phyloP scores from a whole-genome alignment of 2,888 invertebrate genomes.

The Erebia palarica region DNA sequence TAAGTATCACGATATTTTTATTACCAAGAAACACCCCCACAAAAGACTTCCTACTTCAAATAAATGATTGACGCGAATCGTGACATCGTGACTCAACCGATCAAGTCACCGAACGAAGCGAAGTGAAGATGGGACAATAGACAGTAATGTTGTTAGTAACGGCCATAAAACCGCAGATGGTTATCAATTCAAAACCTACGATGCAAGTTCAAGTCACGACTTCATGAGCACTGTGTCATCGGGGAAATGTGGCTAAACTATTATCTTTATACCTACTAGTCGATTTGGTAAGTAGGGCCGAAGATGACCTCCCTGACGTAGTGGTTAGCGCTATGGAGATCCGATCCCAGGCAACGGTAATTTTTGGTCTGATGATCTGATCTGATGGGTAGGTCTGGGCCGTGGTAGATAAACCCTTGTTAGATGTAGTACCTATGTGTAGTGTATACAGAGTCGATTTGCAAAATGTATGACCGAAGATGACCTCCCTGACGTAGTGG shows the following conservation, averaged over 20 bases:
- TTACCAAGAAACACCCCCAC: neutral
- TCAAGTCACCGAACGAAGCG: constrained; percentile 8
- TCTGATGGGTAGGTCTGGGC: no score
- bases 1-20: neutral
- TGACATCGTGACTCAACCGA: constrained; percentile 35
- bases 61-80: constrained; percentile 25
- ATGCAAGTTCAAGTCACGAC: neutral
- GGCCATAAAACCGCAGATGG: constrained; percentile 32
- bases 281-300: no score
- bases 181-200: constrained; percentile 27
- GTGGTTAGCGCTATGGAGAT: no score
- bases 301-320: no score
- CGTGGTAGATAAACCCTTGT: no score
- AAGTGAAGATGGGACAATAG: constrained; percentile 36
- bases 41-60: constrained; percentile 7
- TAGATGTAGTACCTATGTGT: no score
- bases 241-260: neutral
- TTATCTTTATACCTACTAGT: no score
- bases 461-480: no score
- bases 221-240: constrained; percentile 2
- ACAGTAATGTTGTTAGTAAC: constrained; percentile 28
- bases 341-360: no score
- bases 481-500: no score
- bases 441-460: no score
- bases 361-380: no score